Evolutionary conservation across 2,797 vertebrate species (phyloP).

Genomic region (Sternarchorhynchus goeldii): DNA sequence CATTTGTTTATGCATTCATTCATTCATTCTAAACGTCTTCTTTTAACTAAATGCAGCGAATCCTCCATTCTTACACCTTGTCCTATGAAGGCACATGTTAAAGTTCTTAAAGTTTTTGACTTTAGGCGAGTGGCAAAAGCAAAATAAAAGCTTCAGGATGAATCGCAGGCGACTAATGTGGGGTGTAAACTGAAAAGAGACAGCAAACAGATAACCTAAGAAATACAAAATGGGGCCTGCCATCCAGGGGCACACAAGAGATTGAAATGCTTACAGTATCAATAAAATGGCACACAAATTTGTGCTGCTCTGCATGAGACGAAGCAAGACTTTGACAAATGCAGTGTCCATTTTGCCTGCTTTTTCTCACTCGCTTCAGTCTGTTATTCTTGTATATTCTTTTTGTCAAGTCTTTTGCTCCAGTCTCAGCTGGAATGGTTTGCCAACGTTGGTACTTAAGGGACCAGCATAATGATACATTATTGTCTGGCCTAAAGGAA

Average conservation of each 20-base stretch:
- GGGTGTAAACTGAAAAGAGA: not conserved
- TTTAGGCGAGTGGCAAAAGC: no score
- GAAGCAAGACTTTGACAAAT: not conserved
- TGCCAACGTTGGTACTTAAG: slow-evolving; percentile 56
- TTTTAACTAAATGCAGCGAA: no score
- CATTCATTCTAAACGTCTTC: not conserved
- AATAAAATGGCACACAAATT: not conserved
- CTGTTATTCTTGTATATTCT: slow-evolving; percentile 15
- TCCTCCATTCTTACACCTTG: no score
- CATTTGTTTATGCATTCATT: not conserved
- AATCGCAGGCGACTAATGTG: not conserved
- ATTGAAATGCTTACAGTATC: not conserved
- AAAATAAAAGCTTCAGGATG: no score
- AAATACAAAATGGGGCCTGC: not conserved
- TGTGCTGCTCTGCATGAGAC: not conserved
- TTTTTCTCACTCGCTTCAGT: slow-evolving; percentile 19
- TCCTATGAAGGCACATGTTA: no score
- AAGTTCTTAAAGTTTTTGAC: no score
- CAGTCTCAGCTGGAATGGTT: slow-evolving; percentile 38
- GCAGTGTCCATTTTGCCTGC: not conserved
- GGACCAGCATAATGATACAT: slow-evolving; percentile 63
- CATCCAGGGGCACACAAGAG: not conserved
- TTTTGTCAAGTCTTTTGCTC: not conserved
- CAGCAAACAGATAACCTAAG: not conserved
- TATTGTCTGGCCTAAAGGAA: slow-evolving; percentile 69